Percentiles rank a stretch among this genome's conserved stretches.
These are phyloP conservation scores for Mythimna albipuncta DNA, from an alignment of 2,888 invertebrate genomes.

Conservation along the genomic window DNA sequence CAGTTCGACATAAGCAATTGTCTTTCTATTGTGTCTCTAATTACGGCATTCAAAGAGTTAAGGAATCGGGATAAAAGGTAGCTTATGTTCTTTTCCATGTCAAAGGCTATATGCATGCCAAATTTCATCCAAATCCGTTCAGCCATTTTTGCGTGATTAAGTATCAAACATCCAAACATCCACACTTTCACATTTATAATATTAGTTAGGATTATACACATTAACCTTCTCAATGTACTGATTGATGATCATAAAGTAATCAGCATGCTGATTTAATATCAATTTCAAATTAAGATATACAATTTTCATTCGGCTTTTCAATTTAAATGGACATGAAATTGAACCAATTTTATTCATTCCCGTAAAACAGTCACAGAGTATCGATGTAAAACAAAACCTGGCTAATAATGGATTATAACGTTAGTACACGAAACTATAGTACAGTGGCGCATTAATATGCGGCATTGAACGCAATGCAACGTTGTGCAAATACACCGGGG, in stretches of 20 bases:
- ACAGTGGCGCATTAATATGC: slow-evolving; percentile 75
- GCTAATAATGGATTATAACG: slow-evolving; percentile 41
- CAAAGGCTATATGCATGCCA: no score
- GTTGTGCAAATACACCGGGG: slow-evolving; percentile 75
- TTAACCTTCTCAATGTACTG: not conserved
- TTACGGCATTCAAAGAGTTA: no score
- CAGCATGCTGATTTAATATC: not conserved
- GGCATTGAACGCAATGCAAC: slow-evolving; percentile 68
- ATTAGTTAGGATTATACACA: not conserved
- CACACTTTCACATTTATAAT: no score
- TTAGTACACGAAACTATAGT: slow-evolving; percentile 37
- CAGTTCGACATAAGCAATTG: no score
- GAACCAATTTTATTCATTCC: not conserved
- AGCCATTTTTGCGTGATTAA: no score
- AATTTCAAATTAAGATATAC: not conserved
- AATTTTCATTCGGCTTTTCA: not conserved
- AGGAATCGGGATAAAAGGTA: no score
- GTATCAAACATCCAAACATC: no score
- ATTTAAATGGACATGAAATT: slow-evolving; percentile 6
- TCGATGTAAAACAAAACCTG: slow-evolving; percentile 2
- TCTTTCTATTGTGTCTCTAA: no score
- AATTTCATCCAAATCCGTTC: no score
- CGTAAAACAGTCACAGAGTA: slow-evolving; percentile 3
- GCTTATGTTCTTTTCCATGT: no score
- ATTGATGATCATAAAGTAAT: slow-evolving; percentile 1